Base-by-base conservation (phyloP, 1,140 invertebrate genomes). In the Diorhabda carinulata region DNA sequence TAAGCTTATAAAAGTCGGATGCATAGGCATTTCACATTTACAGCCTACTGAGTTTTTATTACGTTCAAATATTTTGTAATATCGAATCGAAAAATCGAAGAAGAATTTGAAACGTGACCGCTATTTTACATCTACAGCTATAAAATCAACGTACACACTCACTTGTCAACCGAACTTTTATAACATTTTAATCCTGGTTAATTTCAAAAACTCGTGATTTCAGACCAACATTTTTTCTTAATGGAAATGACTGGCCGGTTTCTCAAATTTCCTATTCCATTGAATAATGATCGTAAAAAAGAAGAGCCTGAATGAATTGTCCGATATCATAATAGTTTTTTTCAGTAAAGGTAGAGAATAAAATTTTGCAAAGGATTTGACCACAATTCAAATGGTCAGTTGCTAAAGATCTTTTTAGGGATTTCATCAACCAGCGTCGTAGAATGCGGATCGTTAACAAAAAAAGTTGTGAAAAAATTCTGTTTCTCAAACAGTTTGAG, bases 161-260 rank as follows among this genome's bases (percentile, higher is more conserved):
- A 43, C 25, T 61, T 61, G 59, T 61, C 25, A 43, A 7, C n/a
- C 60, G 7, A 56, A 43, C 60, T 68, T 68, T 68, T 68, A 68
- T 61, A 47, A 61, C 66, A n/a, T 61, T 68, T 68, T 68, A 68
- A 68, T 68, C 66, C 66, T 62, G 9, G 59, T 61, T 68, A 62
- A 68, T 68, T 61, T 62, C 52, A 7, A 52, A 52, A 25, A 57
- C 66, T 68, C 66, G 66, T 68, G 66, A 68, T 68, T 47, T 56
- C 40, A 10, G 44, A 42, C 58, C 59, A 43, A 42, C 59, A 56
- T 43, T 61, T 62, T 60, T 59, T 43, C 60, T 68, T 68, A 68
- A 61, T 61, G 59, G 66, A 68, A 8, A 52, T 68, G 66, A 68
- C 66, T 68, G 59, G 60, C 43, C 60, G n/a, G 60, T 25, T 62